Conservation (phyloP, 2,113 vertebrate species). For the Theristicus caerulescens region DNA sequence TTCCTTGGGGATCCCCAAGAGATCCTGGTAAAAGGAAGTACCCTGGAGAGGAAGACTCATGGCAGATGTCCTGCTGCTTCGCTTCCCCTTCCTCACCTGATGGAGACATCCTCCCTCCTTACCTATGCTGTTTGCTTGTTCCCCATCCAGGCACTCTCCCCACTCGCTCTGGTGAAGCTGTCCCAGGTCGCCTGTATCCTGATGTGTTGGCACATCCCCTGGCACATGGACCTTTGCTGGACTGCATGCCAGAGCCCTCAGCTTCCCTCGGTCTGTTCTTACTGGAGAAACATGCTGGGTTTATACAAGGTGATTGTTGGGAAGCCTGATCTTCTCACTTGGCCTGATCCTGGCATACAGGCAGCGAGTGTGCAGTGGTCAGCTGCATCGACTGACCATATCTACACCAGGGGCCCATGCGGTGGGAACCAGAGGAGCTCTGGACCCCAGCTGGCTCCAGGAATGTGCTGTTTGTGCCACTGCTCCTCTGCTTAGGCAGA, state of each 20-base stretch:
- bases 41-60: background rate
- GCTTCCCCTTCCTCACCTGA: background rate
- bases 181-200: background rate
- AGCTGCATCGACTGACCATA: accelerated
- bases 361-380: too few relatives aligned
- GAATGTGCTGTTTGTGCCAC: accelerated
- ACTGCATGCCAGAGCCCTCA: background rate
- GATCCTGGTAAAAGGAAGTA: background rate
- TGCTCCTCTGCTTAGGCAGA: background rate
- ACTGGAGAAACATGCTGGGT: background rate
- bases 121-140: background rate
- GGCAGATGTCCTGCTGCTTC: background rate
- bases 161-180: background rate
- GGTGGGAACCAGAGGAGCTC: background rate
- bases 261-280: background rate
- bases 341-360: background rate
- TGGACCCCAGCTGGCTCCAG: background rate
- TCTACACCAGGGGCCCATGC: background rate
- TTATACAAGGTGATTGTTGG: background rate
- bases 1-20: background rate
- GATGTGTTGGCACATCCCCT: background rate
- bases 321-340: background rate
- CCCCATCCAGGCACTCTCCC: accelerated
- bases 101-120: background rate
- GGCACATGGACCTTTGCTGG: background rate